phyloP scores from a whole-genome alignment of 1,140 invertebrate species.

The Heliothis virescens region DNA sequence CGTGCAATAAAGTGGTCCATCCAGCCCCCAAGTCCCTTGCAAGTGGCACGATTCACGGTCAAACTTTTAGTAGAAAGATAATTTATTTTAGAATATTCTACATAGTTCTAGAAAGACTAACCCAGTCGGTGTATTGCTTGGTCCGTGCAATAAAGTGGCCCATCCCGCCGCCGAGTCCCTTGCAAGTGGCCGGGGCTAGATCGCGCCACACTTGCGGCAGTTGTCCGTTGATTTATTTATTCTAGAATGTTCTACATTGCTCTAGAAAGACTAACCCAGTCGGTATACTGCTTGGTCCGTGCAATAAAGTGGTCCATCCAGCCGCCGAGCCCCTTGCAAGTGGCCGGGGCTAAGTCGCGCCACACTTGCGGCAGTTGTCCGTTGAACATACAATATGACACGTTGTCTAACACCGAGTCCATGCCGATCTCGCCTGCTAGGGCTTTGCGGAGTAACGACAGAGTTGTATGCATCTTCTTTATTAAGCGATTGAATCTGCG shows the following conservation, averaged over 20 bases:
- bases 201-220: too few species aligned
- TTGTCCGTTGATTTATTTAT: neutral
- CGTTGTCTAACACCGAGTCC: slow-evolving; percentile 93
- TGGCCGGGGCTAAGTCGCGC: slow-evolving; percentile 93
- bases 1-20: too few species aligned
- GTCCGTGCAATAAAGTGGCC: slow-evolving; percentile 86
- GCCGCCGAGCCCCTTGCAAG: slow-evolving; percentile 92
- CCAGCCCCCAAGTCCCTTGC: too few species aligned
- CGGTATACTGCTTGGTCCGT: slow-evolving; percentile 89
- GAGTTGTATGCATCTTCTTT: slow-evolving; percentile 89
- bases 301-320: slow-evolving; percentile 97
- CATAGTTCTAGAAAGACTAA: slow-evolving; percentile 34
- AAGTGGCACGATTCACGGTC: too few species aligned
- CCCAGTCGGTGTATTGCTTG: slow-evolving; percentile 93
- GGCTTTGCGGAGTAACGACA: slow-evolving; percentile 92
- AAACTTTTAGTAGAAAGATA: too few species aligned
- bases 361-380: slow-evolving; percentile 93
- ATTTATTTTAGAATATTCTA: too few species aligned
- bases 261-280: slow-evolving; percentile 87
- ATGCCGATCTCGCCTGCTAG: slow-evolving; percentile 96
- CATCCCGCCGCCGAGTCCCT: slow-evolving; percentile 95
- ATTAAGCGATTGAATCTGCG: slow-evolving; percentile 92
- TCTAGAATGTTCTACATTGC: too few species aligned
- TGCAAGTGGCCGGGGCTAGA: slow-evolving; percentile 92
- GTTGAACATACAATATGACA: slow-evolving; percentile 93